Conservation (phyloP, 2,888 invertebrate genomes). For the Pseudococcus jackbeardsleyi region DNA sequence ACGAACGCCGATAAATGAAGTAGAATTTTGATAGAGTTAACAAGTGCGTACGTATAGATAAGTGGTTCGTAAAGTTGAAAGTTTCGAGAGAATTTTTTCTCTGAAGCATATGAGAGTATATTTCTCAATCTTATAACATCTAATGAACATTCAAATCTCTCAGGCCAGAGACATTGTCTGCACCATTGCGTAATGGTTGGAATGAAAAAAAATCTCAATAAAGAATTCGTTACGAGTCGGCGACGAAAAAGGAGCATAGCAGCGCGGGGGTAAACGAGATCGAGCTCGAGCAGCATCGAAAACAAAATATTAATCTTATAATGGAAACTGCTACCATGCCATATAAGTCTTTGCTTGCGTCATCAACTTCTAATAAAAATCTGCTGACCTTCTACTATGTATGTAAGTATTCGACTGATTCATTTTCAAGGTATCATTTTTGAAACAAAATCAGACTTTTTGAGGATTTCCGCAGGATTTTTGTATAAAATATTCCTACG, state of each 20-base stretch:
- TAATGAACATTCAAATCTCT: background rate
- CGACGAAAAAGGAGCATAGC: background rate
- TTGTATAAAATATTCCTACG: no score
- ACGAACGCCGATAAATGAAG: no score
- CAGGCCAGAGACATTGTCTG: background rate
- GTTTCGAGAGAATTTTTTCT: background rate
- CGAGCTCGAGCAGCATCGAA: constrained; percentile 30
- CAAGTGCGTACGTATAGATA: no score
- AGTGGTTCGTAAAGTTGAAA: background rate
- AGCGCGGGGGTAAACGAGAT: background rate
- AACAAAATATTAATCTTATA: constrained; percentile 26
- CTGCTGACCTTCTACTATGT: constrained; percentile 30
- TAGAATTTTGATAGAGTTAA: background rate
- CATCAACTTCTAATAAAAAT: constrained; percentile 15
- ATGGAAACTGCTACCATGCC: constrained; percentile 23
- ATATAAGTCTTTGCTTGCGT: constrained; percentile 27
- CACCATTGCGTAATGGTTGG: background rate
- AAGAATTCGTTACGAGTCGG: constrained; percentile 3
- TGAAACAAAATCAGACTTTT: no score
- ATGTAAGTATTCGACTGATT: background rate
- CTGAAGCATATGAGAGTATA: no score
- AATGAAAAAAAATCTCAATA: constrained; percentile 12
- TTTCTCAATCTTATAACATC: no score
- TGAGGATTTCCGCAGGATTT: no score
- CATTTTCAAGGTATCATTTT: background rate